Conservation (phyloP, 2,113 vertebrate species). For the Myodes glareolus region DNA sequence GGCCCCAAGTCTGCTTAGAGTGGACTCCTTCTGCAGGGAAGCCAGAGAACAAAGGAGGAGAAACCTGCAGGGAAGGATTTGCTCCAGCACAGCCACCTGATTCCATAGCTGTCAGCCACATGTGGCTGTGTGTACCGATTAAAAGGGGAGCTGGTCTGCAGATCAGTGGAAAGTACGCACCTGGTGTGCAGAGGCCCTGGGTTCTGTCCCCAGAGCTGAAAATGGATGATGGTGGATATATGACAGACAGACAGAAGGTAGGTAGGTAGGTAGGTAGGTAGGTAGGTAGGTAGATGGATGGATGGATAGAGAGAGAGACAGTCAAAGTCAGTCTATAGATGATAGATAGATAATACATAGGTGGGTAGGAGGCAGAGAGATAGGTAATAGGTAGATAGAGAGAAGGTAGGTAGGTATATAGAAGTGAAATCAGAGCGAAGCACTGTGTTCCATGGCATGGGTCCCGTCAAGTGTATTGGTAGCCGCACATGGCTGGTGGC, state of each 20-base stretch:
- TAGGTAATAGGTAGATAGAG: not conserved
- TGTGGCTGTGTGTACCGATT: not conserved
- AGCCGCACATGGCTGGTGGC: not conserved
- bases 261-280: too few species aligned
- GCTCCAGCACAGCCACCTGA: accelerated
- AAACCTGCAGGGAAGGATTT: accelerated
- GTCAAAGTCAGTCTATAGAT: too few species aligned
- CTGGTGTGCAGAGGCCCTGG: not conserved
- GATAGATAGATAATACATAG: not conserved
- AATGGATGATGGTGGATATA: not conserved
- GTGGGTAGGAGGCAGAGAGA: not conserved
- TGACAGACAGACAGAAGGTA: not conserved
- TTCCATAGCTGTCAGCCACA: accelerated
- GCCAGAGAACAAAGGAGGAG: not conserved
- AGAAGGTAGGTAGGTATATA: not conserved
- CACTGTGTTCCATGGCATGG: accelerated
- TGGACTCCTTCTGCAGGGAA: not conserved
- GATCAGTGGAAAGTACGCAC: not conserved
- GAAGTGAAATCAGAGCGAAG: not conserved
- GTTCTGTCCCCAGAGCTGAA: not conserved
- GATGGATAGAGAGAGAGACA: too few species aligned
- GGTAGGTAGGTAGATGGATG: not conserved
- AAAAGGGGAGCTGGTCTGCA: not conserved
- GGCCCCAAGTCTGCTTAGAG: accelerated
- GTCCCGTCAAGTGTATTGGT: accelerated